Base-by-base conservation (phyloP, 53 echinoderm and acorn worm genomes). In the Actinopyga echinites region DNA sequence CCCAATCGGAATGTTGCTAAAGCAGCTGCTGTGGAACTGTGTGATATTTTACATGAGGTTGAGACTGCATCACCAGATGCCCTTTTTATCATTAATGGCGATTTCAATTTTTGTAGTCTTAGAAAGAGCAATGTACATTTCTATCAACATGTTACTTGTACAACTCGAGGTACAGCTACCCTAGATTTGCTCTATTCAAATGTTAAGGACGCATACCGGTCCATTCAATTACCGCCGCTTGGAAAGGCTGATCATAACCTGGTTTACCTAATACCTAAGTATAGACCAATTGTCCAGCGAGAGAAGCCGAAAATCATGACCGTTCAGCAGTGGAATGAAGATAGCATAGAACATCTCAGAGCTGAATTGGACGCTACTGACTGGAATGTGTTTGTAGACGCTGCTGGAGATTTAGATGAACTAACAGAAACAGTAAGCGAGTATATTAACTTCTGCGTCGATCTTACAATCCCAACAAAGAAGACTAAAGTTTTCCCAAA, bases 391-490 rank as follows among this genome's bases (percentile, higher is more conserved):
- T 61, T 3, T 61, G 62, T 61, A 23, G 62, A n/a, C n/a, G 62
- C 62, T n/a, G 28, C 15, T 24, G 62, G 9, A 61, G 17, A 8
- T 21, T 61, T 61, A 0, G 9, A 1, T 0, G 9, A 9, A 23
- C 22, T 28, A 61, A 61, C 17, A 19, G n/a, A 52, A 12, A 80
- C 80, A 36, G 25, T 86, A 9, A 57, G 35, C 37, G 54, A 35
- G 15, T 86, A 86, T 28, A 64, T 86, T 49, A 53, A 68, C 30
- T 86, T 86, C 23, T 67, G 58, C 38, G 57, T 56, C 17, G 57
- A 56, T 21, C 24, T 32, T 66, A 30, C 36, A 6, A 23, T 86
- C 53, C 86, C 86, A 22, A 25, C 63, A 19, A 80, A 68, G 36
- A 25, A 15, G 9, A 30, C 79, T 0, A 79, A 86, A n/a, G n/a